Evolutionary conservation across 2,113 vertebrate genomes (phyloP).

Genomic region (Puntigrus tetrazona): DNA sequence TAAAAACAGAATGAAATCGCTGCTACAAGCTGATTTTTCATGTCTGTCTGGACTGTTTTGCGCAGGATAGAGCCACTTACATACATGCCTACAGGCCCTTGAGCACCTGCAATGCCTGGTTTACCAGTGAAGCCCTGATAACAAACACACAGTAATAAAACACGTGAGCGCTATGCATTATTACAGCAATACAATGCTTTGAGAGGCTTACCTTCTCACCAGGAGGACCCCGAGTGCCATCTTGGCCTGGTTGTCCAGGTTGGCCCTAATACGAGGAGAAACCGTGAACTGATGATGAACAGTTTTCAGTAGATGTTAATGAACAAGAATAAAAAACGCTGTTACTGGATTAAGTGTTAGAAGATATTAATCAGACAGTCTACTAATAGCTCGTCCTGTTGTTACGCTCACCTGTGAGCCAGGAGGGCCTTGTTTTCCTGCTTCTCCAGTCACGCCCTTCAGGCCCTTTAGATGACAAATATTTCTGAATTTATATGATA

Average conservation of each 20-base stretch:
- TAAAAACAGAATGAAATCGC: background rate
- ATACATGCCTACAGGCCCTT: conserved; percentile 79
- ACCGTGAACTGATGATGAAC: background rate
- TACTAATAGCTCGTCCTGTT: background rate
- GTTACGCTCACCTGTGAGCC: conserved; percentile 71
- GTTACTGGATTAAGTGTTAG: too few species aligned
- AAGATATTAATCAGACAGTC: too few species aligned
- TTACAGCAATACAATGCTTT: too few species aligned
- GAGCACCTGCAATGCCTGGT: conserved; percentile 70
- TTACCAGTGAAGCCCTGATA: conserved; percentile 79
- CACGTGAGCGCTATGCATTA: background rate
- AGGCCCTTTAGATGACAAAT: conserved; percentile 68
- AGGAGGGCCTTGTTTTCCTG: conserved; percentile 64
- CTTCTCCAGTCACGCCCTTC: conserved; percentile 66
- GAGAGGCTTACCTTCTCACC: conserved; percentile 74
- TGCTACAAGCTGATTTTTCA: background rate
- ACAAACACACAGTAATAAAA: background rate
- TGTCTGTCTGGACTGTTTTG: background rate
- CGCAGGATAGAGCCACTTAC: conserved; percentile 68
- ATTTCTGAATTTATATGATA: background rate
- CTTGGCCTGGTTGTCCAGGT: conserved; percentile 69
- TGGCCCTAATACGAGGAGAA: conserved; percentile 68
- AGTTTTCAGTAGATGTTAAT: background rate
- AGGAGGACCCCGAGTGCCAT: conserved; percentile 64
- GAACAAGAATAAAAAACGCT: background rate